Conservation (phyloP, 2,113 vertebrate species). For the Hyaena hyaena region DNA sequence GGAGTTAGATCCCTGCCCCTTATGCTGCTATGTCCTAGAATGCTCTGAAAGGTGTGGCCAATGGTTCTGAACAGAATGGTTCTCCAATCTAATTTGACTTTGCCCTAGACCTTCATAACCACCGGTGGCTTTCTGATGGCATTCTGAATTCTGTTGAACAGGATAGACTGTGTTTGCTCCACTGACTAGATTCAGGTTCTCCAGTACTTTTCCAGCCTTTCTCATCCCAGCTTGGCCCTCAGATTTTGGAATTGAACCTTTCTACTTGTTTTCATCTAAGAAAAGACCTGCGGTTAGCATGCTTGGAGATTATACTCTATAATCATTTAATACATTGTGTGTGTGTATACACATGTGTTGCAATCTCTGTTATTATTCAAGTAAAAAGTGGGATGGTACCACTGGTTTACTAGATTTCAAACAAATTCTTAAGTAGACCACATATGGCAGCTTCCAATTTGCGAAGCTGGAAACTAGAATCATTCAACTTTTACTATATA, state of each 20-base stretch:
- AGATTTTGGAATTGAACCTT: background rate
- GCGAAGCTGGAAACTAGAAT: conserved; percentile 48
- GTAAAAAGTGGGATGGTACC: background rate
- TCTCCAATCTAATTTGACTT: background rate
- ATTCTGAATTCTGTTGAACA: background rate
- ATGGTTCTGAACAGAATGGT: background rate
- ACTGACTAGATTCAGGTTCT: background rate
- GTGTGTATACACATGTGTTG: background rate
- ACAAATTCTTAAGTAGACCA: background rate
- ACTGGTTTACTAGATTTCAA: conserved; percentile 1
- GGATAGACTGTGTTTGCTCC: background rate
- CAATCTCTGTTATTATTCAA: background rate
- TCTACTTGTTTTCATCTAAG: background rate
- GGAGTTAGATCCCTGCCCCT: background rate
- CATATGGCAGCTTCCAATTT: conserved; percentile 52
- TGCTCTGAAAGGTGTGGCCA: background rate
- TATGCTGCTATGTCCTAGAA: background rate
- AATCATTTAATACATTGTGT: background rate
- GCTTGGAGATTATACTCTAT: background rate
- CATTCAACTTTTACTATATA: conserved; percentile 40
- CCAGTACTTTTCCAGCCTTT: background rate
- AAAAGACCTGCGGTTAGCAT: background rate
- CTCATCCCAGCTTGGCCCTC: background rate
- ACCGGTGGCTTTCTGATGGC: background rate
- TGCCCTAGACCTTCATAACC: background rate